Conservation (phyloP, 1,140 invertebrate genomes). For the Drosophila seguyi region DNA sequence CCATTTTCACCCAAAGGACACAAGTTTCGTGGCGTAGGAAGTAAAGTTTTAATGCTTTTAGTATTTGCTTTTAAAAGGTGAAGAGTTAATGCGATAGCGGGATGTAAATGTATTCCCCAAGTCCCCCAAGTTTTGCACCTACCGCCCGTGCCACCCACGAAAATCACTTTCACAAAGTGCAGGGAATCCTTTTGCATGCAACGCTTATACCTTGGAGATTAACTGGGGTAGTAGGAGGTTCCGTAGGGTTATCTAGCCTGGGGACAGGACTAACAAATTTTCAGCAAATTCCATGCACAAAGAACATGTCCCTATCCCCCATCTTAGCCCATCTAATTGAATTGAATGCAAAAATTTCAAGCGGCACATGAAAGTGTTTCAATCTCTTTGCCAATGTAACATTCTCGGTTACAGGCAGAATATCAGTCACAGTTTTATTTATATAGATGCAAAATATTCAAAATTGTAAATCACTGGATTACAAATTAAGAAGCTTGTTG, state of each 20-base stretch:
- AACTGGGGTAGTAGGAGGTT: background rate
- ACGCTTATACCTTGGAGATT: conserved; percentile 35
- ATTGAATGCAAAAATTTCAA: conserved; percentile 71
- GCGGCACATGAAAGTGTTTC: conserved; percentile 43
- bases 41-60: conserved; percentile 70
- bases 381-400: conserved; percentile 3
- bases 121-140: conserved; percentile 42
- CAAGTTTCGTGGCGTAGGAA: conserved; percentile 25
- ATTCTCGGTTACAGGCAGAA: background rate
- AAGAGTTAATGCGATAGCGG: conserved; percentile 68
- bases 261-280: conserved; percentile 80
- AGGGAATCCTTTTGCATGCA: conserved; percentile 51
- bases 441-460: background rate
- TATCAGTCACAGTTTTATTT: background rate
- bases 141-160: conserved; percentile 28
- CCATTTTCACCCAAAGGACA: conserved; percentile 53
- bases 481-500: too few species aligned
- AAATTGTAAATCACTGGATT: too few species aligned
- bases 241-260: conserved; percentile 66
- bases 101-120: conserved; percentile 57
- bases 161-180: conserved; percentile 80
- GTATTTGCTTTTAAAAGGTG: conserved; percentile 52
- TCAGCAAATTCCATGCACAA: conserved; percentile 80
- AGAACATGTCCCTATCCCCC: conserved; percentile 48
- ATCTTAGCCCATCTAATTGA: conserved; percentile 64